Percentiles rank a stretch among this genome's conserved stretches.
Evolutionary conservation across 2,113 vertebrate genomes (phyloP).

Genomic region (Macaca fascicularis): DNA sequence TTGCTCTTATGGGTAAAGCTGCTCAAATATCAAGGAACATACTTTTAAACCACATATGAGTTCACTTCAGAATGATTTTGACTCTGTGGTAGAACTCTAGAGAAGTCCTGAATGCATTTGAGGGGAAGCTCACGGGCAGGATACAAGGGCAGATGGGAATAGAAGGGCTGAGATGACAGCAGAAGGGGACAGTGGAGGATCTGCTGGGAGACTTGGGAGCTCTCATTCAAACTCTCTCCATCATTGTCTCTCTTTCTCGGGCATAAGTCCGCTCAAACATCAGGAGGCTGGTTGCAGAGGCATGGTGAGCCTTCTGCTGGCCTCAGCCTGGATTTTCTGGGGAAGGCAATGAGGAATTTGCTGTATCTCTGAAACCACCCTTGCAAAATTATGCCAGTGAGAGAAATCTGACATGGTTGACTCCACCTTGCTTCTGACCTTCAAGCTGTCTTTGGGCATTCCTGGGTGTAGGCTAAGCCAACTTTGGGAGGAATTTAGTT

Average conservation of each 20-base stretch:
- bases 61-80: neutral
- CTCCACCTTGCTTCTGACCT: no score
- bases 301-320: neutral
- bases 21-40: neutral
- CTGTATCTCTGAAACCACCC: neutral
- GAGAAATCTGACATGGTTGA: no score
- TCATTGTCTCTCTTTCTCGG: neutral
- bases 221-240: neutral
- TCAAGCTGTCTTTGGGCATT: no score
- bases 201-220: neutral
- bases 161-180: neutral
- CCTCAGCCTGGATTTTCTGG: neutral
- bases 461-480: no score
- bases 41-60: neutral
- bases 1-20: neutral
- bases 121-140: neutral
- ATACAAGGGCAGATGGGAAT: neutral
- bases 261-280: neutral
- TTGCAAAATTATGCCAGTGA: no score
- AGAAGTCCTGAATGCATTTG: neutral
- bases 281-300: neutral
- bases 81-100: neutral
- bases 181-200: neutral
- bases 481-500: no score
- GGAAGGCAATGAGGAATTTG: neutral